Evolutionary conservation across 2,797 vertebrate genomes (phyloP), one percentile per base, ranked within the genome.

Genomic region (Eurystomus glaucurus): DNA sequence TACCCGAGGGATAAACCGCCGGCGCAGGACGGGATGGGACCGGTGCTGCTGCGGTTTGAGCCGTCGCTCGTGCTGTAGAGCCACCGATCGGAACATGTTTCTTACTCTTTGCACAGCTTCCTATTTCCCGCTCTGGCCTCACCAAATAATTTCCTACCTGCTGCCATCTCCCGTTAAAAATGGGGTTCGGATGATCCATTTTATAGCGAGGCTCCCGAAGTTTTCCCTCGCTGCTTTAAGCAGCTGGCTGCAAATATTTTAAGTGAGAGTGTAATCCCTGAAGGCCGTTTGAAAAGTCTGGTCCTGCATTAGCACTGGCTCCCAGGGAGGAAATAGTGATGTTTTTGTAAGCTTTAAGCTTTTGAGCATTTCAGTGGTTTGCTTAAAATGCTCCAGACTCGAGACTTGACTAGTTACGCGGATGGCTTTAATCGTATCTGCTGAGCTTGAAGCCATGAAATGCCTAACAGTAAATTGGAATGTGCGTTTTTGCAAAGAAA

Each of bases 351-450:
- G 2, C 37, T 69, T 46, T 10, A 39, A 55, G n/a, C 25, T 79
- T 74, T 25, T 18, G 46, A 69, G 52, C 28, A 3, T 62, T 80
- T 62, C 1, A 5, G 10, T 31, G 92, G 3, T 65, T 80, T 89
- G 48, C 58, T 65, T 28, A 6, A 26, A 23, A 2, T 12, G 21
- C 57, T 46, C 22, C 51, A 13, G 20, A 1, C 25, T 45, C 0
- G 7, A 41, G 50, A 4, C n/a, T 21, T 9, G 68, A 2, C 7
- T 50, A 5, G 48, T 26, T 39, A 2, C 0, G 2, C 0, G 1
- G 28, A 7, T 45, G 41, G 14, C 9, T 69, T 39, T 5, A 35
- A 7, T n/a, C 13, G 0, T 4, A 4, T 4, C 48, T 64, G 74
- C 21, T 46, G 48, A 10, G 4, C 22, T 15, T 7, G 12, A 54